Evolutionary conservation across 2,888 invertebrate genomes (phyloP).

Genomic region (Tolmerus cingulatus): DNA sequence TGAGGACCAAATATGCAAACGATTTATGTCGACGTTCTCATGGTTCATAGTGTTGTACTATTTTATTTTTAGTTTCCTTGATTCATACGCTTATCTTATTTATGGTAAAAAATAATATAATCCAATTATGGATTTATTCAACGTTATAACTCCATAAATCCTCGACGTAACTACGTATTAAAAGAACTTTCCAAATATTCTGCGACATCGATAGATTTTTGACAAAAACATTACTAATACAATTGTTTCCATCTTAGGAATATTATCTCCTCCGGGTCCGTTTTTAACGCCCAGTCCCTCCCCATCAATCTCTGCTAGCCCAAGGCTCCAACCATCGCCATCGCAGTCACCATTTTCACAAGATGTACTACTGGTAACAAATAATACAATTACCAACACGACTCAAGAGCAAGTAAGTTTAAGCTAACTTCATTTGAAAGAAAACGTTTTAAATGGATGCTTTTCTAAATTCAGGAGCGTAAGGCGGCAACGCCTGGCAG

Average conservation of each 20-base stretch:
- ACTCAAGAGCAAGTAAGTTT: conserved; percentile 61
- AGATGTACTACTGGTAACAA: conserved; percentile 64
- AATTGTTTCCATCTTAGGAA: conserved; percentile 58
- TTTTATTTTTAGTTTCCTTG: too few relatives aligned
- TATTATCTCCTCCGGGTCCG: conserved; percentile 65
- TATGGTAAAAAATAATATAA: too few relatives aligned
- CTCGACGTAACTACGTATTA: neutral
- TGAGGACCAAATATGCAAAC: neutral
- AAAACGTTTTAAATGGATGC: conserved; percentile 5
- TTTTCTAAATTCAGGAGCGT: conserved; percentile 57
- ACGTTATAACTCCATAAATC: neutral
- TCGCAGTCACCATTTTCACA: conserved; percentile 64
- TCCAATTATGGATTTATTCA: neutral
- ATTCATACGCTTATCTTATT: too few relatives aligned
- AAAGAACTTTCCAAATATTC: conserved; percentile 7
- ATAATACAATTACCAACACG: conserved; percentile 62
- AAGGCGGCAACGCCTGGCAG: conserved; percentile 65
- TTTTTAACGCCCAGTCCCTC: conserved; percentile 65
- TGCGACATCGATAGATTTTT: neutral
- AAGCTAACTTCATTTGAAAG: neutral
- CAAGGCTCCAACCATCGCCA: conserved; percentile 64
- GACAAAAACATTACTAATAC: neutral
- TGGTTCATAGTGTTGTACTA: too few relatives aligned
- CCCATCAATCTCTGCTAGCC: conserved; percentile 65
- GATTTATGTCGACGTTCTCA: too few relatives aligned